A percentile compares a stretch with the other conserved stretches of the same genome.
phyloP scores from a whole-genome alignment of 1,140 invertebrate genomes.

The Lordiphosa collinella region DNA sequence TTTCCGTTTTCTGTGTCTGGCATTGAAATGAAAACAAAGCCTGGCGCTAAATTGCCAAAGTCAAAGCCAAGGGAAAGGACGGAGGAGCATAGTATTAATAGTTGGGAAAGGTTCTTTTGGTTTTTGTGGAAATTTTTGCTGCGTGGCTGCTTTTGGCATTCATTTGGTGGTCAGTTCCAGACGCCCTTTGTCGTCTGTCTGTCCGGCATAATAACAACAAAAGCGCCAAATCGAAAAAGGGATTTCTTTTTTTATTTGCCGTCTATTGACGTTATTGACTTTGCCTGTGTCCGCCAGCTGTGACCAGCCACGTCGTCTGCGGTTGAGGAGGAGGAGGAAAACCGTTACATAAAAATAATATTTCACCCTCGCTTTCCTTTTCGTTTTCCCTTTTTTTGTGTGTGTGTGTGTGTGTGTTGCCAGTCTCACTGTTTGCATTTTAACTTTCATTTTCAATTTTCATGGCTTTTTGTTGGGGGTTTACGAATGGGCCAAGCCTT shows the following conservation, averaged over 20 bases:
- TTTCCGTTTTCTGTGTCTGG: slow-evolving; percentile 33
- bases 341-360: slow-evolving; percentile 63
- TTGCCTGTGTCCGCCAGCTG: slow-evolving; percentile 48
- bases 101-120: slow-evolving; percentile 7
- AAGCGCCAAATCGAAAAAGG: slow-evolving; percentile 34
- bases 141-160: slow-evolving; percentile 69
- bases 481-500: slow-evolving; percentile 21
- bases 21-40: slow-evolving; percentile 66
- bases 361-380: slow-evolving; percentile 40
- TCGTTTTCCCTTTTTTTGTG: neutral
- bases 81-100: neutral
- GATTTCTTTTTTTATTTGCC: slow-evolving; percentile 56
- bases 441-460: slow-evolving; percentile 73
- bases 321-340: slow-evolving; percentile 20
- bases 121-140: slow-evolving; percentile 53
- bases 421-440: slow-evolving; percentile 57
- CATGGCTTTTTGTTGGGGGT: slow-evolving; percentile 28
- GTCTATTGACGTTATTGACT: slow-evolving; percentile 73
- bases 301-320: slow-evolving; percentile 40
- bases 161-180: slow-evolving; percentile 51
- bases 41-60: slow-evolving; percentile 8
- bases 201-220: slow-evolving; percentile 50
- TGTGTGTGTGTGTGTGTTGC: too few relatives aligned
- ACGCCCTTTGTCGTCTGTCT: slow-evolving; percentile 42
- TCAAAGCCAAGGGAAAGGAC: slow-evolving; percentile 30